Percentiles rank a stretch among this genome's conserved stretches.
phyloP scores from a whole-genome alignment of 2,113 vertebrate species.

The Natator depressus region DNA sequence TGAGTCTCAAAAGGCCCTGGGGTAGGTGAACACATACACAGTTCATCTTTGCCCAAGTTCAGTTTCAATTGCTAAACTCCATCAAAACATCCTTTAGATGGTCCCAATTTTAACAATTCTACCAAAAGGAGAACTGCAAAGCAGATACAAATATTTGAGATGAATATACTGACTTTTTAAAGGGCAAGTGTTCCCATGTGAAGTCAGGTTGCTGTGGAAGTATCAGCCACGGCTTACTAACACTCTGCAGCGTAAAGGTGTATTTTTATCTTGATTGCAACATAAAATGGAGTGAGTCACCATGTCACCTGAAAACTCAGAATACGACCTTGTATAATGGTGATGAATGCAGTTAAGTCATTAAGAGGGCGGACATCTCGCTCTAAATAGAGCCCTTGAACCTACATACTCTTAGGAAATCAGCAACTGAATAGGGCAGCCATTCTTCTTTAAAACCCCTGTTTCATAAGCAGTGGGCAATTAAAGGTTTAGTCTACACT shows the following conservation, averaged over 20 bases:
- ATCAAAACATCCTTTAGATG: background rate
- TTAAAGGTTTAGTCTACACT: background rate
- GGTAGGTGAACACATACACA: background rate
- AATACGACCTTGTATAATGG: background rate
- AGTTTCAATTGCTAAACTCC: background rate
- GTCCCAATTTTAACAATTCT: background rate
- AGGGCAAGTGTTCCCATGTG: background rate
- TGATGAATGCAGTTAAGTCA: background rate
- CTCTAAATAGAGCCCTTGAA: conserved; percentile 1
- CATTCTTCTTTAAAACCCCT: background rate
- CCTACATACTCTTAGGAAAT: background rate
- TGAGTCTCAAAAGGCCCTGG: background rate
- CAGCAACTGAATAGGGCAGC: background rate
- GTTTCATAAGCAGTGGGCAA: conserved; percentile 2
- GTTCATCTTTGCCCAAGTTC: background rate
- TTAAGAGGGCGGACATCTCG: background rate
- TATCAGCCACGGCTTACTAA: background rate
- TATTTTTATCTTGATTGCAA: background rate
- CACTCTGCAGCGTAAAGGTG: background rate
- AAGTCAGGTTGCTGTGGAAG: rapidly evolving
- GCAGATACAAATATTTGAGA: conserved; percentile 5
- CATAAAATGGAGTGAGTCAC: rapidly evolving
- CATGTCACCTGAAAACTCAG: background rate
- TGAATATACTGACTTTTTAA: background rate
- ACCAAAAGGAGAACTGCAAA: background rate